A percentile compares a stretch with the other conserved stretches of the same genome.
Evolutionary conservation across 2,797 vertebrate genomes (phyloP).

Genomic region (Chrysolophus pictus): DNA sequence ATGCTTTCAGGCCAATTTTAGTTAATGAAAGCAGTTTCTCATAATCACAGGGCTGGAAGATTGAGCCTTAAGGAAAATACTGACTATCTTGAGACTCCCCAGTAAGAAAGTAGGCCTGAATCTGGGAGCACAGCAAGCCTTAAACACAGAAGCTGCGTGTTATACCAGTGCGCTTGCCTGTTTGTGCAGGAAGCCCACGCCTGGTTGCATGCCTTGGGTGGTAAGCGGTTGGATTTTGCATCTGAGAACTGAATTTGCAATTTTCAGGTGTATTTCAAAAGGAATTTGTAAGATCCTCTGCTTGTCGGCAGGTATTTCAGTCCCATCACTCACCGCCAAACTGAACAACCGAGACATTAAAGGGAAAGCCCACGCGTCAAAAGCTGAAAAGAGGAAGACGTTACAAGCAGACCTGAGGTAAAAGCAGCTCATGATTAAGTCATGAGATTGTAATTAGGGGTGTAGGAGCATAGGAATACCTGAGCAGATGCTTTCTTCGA

Average conservation of each 20-base stretch:
- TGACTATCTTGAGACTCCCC: neutral
- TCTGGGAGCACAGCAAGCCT: neutral
- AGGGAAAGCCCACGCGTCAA: slow-evolving; percentile 47
- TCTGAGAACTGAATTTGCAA: neutral
- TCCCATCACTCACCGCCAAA: slow-evolving; percentile 37
- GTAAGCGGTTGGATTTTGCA: neutral
- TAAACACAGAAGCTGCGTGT: neutral
- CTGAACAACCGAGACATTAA: slow-evolving; percentile 70
- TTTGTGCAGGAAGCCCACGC: neutral
- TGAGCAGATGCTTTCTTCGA: slow-evolving; percentile 35
- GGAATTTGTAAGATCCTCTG: slow-evolving; percentile 23
- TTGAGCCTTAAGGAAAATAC: neutral
- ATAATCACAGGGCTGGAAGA: neutral
- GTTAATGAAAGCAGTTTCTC: neutral
- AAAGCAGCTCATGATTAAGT: slow-evolving; percentile 70
- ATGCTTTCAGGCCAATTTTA: neutral
- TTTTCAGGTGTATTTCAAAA: slow-evolving; percentile 71
- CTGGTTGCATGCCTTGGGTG: neutral
- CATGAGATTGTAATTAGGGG: slow-evolving; percentile 73
- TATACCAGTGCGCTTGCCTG: neutral
- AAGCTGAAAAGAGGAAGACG: slow-evolving; percentile 53
- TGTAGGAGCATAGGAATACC: slow-evolving; percentile 54
- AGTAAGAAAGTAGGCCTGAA: neutral
- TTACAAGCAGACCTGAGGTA: slow-evolving; percentile 67
- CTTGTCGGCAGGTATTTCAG: slow-evolving; percentile 53